Conservation (phyloP, 2,797 vertebrate genomes). For the Syngnathus rostellatus region DNA sequence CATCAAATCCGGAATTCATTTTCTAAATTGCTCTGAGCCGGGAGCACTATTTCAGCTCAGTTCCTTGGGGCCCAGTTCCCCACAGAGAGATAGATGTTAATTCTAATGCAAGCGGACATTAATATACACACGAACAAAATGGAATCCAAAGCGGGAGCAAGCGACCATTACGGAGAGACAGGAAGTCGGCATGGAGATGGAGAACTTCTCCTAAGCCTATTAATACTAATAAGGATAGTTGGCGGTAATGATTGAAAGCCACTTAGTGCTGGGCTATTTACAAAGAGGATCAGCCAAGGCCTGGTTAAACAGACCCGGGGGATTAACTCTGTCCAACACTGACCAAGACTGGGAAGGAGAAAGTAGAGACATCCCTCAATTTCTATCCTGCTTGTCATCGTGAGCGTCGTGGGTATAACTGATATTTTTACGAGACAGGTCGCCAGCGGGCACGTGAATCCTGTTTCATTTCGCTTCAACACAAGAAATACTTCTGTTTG, state of each 20-base stretch:
- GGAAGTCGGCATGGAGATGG: conserved; percentile 14
- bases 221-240: conserved; percentile 50
- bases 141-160: conserved; percentile 19
- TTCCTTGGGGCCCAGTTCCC: conserved; percentile 9
- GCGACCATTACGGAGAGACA: conserved; percentile 22
- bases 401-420: too few relatives aligned
- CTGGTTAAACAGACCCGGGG: conserved; percentile 48
- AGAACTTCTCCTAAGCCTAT: conserved; percentile 50
- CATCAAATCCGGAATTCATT: conserved; percentile 32
- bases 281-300: conserved; percentile 49
- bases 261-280: conserved; percentile 54
- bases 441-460: background rate
- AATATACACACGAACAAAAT: conserved; percentile 22
- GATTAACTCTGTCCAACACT: conserved; percentile 38
- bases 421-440: too few relatives aligned
- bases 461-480: background rate
- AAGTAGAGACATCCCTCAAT: background rate
- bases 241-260: conserved; percentile 57
- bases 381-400: too few relatives aligned
- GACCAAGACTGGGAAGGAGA: conserved; percentile 10
- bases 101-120: conserved; percentile 38
- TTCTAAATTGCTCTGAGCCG: conserved; percentile 31
- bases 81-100: conserved; percentile 30
- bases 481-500: conserved; percentile 11
- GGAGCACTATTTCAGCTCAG: conserved; percentile 14